phyloP scores from a whole-genome alignment of 2,888 invertebrate species.

The Malthinus flaveolus region DNA sequence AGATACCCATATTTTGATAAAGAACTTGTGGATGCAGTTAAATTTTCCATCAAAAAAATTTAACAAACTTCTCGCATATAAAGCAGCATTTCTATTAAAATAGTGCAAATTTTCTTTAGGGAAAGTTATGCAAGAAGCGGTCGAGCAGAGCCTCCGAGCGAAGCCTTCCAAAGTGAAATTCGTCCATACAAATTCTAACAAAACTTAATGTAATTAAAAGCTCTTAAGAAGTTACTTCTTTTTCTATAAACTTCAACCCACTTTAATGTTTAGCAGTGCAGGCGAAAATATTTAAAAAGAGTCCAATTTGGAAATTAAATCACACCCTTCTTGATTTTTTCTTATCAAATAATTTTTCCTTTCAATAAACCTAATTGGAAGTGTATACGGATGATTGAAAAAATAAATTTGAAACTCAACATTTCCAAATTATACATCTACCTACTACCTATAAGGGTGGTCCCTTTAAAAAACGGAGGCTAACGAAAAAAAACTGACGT shows the following conservation, averaged over 20 bases:
- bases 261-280: conserved; percentile 30
- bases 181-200: conserved; percentile 29
- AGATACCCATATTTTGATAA: conserved; percentile 26
- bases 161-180: neutral
- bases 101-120: conserved; percentile 13
- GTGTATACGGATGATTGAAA: too few species aligned
- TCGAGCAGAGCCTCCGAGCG: neutral
- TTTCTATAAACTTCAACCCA: conserved; percentile 34
- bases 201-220: conserved; percentile 36
- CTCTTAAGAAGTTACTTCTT: conserved; percentile 31
- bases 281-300: conserved; percentile 26
- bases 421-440: neutral
- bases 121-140: neutral
- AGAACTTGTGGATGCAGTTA: conserved; percentile 14
- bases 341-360: neutral
- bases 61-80: conserved; percentile 9
- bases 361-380: neutral
- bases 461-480: neutral
- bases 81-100: conserved; percentile 13
- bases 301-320: conserved; percentile 33
- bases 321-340: conserved; percentile 30
- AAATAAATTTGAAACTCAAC: neutral
- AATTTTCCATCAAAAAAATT: conserved; percentile 14
- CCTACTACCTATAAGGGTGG: too few species aligned
- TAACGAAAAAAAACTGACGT: neutral